Percentiles rank a stretch among this genome's conserved stretches.
These are phyloP conservation scores for Sitodiplosis mosellana DNA, from an alignment of 1,140 invertebrate species.

Conservation along the genomic window DNA sequence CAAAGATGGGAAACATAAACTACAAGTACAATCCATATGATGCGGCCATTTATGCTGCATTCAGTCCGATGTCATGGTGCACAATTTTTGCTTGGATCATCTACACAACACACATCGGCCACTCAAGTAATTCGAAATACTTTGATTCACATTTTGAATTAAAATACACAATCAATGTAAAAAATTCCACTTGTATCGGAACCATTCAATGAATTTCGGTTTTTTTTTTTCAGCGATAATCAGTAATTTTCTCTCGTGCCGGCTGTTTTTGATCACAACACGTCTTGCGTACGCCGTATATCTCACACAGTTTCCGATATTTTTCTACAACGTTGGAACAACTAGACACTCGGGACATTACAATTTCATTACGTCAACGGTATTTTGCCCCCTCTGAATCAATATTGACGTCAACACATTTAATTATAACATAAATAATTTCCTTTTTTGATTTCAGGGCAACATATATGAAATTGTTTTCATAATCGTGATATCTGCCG, in stretches of 20 bases:
- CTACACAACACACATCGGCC: constrained; percentile 38
- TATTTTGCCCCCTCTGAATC: no score
- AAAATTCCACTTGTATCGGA: no score
- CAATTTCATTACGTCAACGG: constrained; percentile 31
- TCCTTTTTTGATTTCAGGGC: no score
- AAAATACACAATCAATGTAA: not conserved
- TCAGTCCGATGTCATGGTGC: constrained; percentile 52
- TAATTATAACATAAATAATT: no score
- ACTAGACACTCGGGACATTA: constrained; percentile 32
- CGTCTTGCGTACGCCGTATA: constrained; percentile 45
- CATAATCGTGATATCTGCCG: no score
- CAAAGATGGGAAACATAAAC: constrained; percentile 41
- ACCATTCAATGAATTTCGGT: not conserved
- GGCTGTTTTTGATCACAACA: constrained; percentile 38
- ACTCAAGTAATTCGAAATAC: constrained; percentile 27
- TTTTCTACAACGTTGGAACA: constrained; percentile 43
- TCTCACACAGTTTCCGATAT: constrained; percentile 46
- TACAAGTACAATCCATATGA: constrained; percentile 44
- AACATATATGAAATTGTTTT: no score
- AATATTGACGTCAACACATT: no score
- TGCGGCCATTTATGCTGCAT: constrained; percentile 48
- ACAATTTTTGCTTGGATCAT: constrained; percentile 44
- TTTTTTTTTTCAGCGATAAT: constrained; percentile 27
- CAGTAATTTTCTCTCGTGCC: constrained; percentile 33
- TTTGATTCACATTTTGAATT: not conserved